These are phyloP conservation scores for Pelodytes ibericus DNA, from an alignment of 2,797 vertebrate species.

Conservation along the genomic window DNA sequence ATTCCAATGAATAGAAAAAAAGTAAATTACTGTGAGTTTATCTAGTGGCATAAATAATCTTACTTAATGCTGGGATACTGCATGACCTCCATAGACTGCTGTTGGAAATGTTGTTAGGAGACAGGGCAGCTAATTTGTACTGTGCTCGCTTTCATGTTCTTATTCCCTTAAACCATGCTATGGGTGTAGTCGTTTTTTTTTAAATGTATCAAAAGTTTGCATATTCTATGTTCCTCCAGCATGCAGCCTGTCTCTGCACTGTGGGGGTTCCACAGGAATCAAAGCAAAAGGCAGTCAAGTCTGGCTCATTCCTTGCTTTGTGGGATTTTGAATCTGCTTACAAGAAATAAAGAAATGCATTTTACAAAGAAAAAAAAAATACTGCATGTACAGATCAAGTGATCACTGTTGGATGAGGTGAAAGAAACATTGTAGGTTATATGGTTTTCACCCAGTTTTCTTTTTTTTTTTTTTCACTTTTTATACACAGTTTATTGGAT, in stretches of 20 bases:
- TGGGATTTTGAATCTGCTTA: conserved; percentile 42
- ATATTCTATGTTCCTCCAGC: conserved; percentile 47
- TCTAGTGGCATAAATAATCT: conserved; percentile 11
- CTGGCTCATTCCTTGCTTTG: conserved; percentile 43
- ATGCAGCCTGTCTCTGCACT: conserved; percentile 45
- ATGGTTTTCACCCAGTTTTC: background rate
- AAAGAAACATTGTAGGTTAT: background rate
- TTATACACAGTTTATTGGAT: background rate
- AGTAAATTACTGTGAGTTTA: conserved; percentile 25
- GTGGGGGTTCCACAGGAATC: conserved; percentile 44
- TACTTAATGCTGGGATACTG: background rate
- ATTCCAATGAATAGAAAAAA: conserved; percentile 30
- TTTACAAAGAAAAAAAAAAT: conserved; percentile 16
- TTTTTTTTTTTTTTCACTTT: background rate
- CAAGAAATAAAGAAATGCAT: conserved; percentile 26
- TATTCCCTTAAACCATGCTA: conserved; percentile 49
- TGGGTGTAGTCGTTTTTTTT: conserved; percentile 47
- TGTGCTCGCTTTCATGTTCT: conserved; percentile 46
- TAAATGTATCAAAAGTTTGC: conserved; percentile 56
- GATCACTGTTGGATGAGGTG: background rate
- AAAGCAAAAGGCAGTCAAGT: conserved; percentile 43
- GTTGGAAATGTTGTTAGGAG: conserved; percentile 37
- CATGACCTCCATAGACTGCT: background rate
- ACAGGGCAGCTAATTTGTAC: conserved; percentile 42
- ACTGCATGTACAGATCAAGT: conserved; percentile 9